Evolutionary conservation across 1,140 invertebrate genomes (phyloP), one percentile per base, ranked within the genome.

Genomic region (Pseudomyrmex cubaensis): DNA sequence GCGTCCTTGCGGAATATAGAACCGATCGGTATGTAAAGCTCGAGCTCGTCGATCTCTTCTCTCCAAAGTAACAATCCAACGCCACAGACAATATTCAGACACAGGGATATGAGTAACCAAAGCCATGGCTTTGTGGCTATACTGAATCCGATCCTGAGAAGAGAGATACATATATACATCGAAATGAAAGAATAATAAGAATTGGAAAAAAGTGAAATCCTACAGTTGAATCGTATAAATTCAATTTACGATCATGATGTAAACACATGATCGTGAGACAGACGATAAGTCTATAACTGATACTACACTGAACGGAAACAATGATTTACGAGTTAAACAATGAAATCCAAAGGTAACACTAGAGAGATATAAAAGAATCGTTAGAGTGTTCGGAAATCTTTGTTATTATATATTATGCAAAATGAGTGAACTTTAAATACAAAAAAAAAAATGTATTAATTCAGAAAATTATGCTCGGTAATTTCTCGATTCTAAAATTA

Each of bases 121-220:
- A 92, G 74, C 93, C 91, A 93, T 8, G 93, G 94, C 57, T 87
- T 91, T 15, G 83, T 92, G 1, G 92, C 93, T 73, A 94, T 93
- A 25, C 89, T 91, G 50, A 92, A 76, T 22, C 93, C 93, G 76
- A 94, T 90, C 54, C 93, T 94, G 87, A 52, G 82, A 84, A 61
- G 35, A 35, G 25, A 35, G 35, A 35, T 35, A 35, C 35, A 35
- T 35, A 25, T 1, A 50, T 17, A 67, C 1, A 15, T 1, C 9
- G 46, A 54, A 48, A 72, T 59, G 17, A 48, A 48, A 7, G 35
- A 15, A 76, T n/a, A 10, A n/a, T 46, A 17, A 46, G 35, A 52
- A 66, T 66, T 13, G 20, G 17, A 50, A 25, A 15, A 12, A 48
- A 35, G 25, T 25, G 4, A 35, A 35, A 25, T 9, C 3, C 5